Base-by-base conservation (phyloP, 1,140 invertebrate genomes). In the Hycleus phaleratus region DNA sequence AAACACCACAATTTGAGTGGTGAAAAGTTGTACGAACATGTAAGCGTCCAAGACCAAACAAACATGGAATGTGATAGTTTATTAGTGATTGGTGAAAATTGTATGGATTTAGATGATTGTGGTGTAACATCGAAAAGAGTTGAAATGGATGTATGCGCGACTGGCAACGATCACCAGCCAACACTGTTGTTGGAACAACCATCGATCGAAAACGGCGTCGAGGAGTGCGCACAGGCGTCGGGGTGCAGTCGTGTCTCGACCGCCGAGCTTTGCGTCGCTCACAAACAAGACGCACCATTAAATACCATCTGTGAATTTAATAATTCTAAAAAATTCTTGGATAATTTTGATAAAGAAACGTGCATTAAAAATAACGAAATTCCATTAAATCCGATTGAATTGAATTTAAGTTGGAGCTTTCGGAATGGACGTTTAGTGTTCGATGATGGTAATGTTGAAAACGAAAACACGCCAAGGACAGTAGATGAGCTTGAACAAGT, bases 201-300 rank as follows among this genome's bases (percentile, higher is more conserved):
- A 70, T 72, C 69, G 70, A 71, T 71, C 66, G 64, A 52, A 42
- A 49, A 26, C 61, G 60, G 50, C 64, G 62, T 60, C 59, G 61
- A 51, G 47, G 55, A 59, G 43, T 55, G 56, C 67, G 70, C 69
- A 69, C 67, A 68, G 62, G 63, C 68, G 67, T 60, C 68, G 63
- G 62, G 63, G 56, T 68, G 65, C 67, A 72, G 71, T 72, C 68
- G 64, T 63, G 64, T 64, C 59, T 61, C 63, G 62, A 59, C 64
- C 64, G 68, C 64, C 68, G 59, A 60, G 62, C 59, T 59, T 62
- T 59, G 58, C 66, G 64, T 55, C 65, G 62, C 60, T 60, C 52
- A 48, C 56, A 59, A 47, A 43, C 50, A 43, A 45, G 55, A 46
- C 51, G 26, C 49, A 32, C 32, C 7, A 32, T 49, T 52, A 52